A percentile compares a stretch with the other conserved stretches of the same genome.
Conservation (phyloP, 2,797 vertebrate species). For the Sorex maritimensis region DNA sequence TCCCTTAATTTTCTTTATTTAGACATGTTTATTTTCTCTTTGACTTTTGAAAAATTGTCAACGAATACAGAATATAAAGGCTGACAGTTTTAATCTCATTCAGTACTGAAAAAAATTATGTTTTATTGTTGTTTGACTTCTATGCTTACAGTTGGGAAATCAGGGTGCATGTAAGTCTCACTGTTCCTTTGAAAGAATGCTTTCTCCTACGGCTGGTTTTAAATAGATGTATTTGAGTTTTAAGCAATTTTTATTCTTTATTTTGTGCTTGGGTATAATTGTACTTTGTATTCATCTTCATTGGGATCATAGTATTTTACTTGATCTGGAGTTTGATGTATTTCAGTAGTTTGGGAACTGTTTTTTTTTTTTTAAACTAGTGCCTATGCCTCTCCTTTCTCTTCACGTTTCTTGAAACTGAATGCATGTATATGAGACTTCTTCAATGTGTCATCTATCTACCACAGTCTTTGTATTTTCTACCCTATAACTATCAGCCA, state of each 20-base stretch:
- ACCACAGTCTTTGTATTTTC: neutral
- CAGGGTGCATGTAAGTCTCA: neutral
- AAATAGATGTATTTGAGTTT: neutral
- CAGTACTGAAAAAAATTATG: neutral
- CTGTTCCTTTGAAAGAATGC: neutral
- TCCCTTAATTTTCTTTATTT: constrained; percentile 31
- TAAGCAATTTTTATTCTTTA: neutral
- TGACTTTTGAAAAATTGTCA: constrained; percentile 59
- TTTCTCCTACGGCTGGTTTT: neutral
- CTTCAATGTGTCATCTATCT: neutral
- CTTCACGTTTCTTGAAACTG: neutral
- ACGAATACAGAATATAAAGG: constrained; percentile 7
- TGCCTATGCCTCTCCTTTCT: constrained; percentile 17
- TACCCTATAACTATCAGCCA: neutral
- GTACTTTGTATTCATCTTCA: neutral
- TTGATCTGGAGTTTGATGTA: constrained; percentile 34
- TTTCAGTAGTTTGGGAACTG: constrained; percentile 19
- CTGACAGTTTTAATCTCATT: constrained; percentile 5
- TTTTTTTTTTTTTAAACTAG: neutral
- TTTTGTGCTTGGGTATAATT: neutral
- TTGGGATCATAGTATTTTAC: constrained; percentile 9
- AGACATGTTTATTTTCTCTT: constrained; percentile 21
- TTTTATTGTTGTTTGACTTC: neutral
- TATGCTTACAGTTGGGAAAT: neutral
- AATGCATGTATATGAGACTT: neutral